phyloP scores from a whole-genome alignment of 2,113 vertebrate species.

The Psammodynastes pulverulentus region DNA sequence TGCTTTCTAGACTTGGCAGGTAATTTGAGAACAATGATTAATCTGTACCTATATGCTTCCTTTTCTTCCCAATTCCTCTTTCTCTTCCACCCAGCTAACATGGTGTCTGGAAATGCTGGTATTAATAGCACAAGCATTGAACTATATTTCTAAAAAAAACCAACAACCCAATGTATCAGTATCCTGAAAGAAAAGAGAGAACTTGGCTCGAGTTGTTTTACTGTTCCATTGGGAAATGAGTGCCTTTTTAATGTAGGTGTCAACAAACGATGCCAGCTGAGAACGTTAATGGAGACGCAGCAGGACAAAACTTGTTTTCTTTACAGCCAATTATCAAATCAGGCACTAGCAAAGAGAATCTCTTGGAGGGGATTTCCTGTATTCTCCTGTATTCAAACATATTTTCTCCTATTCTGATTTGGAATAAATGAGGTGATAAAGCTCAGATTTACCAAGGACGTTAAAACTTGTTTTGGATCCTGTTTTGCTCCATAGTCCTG shows the following conservation, averaged over 20 bases:
- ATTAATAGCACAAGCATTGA: not conserved
- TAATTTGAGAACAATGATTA: not conserved
- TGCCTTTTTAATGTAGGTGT: constrained; percentile 1
- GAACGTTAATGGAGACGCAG: not conserved
- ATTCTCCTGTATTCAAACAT: constrained; percentile 2
- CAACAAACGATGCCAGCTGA: not conserved
- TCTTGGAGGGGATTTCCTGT: not conserved
- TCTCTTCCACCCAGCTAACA: not conserved
- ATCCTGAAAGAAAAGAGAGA: not conserved
- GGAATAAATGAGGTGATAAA: not conserved
- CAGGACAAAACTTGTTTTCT: not conserved
- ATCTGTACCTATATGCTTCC: not conserved
- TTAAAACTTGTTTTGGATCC: not conserved
- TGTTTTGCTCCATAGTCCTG: not conserved
- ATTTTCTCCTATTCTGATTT: not conserved
- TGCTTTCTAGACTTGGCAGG: not conserved
- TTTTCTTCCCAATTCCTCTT: not conserved
- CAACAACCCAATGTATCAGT: not conserved
- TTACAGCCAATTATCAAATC: not conserved
- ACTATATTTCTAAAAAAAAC: not conserved
- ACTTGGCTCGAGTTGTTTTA: not conserved
- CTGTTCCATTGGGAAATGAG: not conserved
- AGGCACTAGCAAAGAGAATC: not conserved
- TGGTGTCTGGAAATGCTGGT: not conserved
- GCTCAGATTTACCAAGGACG: not conserved